phyloP scores from a whole-genome alignment of 2,113 vertebrate genomes.

The Laticauda colubrina region DNA sequence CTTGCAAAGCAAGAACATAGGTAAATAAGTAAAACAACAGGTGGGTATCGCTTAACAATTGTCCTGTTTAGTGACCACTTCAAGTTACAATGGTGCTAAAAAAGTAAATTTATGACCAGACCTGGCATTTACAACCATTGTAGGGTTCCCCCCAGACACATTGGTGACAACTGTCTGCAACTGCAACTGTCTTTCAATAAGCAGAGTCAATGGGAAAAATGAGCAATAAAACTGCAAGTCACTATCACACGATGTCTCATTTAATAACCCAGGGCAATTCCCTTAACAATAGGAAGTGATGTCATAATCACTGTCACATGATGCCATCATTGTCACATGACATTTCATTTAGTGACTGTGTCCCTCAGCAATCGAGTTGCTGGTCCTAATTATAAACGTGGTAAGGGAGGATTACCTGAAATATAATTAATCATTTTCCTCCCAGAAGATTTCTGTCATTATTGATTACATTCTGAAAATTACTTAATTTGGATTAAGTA shows the following conservation, averaged over 20 bases:
- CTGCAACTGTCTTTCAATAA: neutral
- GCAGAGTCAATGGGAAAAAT: neutral
- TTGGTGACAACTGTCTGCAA: neutral
- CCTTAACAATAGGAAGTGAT: neutral
- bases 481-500: neutral
- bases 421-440: neutral
- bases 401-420: neutral
- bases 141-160: neutral
- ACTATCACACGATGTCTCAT: neutral
- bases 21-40: neutral
- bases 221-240: neutral
- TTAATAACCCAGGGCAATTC: neutral
- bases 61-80: neutral
- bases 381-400: neutral
- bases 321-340: neutral
- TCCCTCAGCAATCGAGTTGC: neutral
- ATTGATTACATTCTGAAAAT: neutral
- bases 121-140: neutral
- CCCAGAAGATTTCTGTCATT: neutral
- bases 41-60: neutral
- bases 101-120: neutral
- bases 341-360: neutral
- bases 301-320: neutral
- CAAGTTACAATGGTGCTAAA: neutral
- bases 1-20: neutral